Conservation (phyloP, 2,888 invertebrate species). For the Lathronympha strigana region DNA sequence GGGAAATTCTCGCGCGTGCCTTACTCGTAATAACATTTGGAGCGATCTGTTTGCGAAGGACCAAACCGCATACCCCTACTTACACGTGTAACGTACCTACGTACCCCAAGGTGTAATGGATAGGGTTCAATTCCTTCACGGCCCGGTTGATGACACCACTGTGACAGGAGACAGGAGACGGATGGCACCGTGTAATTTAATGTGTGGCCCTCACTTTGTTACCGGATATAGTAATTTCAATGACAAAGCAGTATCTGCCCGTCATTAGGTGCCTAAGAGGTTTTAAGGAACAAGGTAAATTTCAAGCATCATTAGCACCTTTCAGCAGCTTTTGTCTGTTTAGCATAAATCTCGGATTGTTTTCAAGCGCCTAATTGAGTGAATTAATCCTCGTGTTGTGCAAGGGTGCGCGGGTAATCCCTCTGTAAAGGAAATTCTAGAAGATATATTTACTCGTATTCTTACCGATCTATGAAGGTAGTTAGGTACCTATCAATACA, state of each 20-base stretch:
- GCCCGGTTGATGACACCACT: constrained; percentile 45
- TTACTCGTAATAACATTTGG: constrained; percentile 17
- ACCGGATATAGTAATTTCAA: constrained; percentile 53
- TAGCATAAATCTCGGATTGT: constrained; percentile 39
- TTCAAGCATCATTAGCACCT: constrained; percentile 38
- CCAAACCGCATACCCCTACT: constrained; percentile 15
- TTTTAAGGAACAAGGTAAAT: constrained; percentile 31
- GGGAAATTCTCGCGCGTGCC: background rate
- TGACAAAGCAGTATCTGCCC: constrained; percentile 50
- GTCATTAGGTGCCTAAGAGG: constrained; percentile 45
- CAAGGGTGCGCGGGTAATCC: constrained; percentile 10
- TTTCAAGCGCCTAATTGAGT: constrained; percentile 34
- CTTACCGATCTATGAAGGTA: too few species aligned
- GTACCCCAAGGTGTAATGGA: constrained; percentile 31
- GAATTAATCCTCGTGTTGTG: constrained; percentile 35
- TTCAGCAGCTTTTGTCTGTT: constrained; percentile 34
- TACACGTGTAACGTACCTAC: constrained; percentile 4
- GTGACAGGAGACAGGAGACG: constrained; percentile 52
- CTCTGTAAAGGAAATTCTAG: background rate
- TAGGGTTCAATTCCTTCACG: constrained; percentile 44
- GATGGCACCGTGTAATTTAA: constrained; percentile 52
- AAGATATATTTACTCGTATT: too few species aligned
- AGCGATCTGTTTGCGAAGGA: constrained; percentile 29
- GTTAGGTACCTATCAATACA: too few species aligned
- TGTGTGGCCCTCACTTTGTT: constrained; percentile 53